Evolutionary conservation across 2,113 vertebrate species (phyloP).

Genomic region (Cromileptes altivelis): DNA sequence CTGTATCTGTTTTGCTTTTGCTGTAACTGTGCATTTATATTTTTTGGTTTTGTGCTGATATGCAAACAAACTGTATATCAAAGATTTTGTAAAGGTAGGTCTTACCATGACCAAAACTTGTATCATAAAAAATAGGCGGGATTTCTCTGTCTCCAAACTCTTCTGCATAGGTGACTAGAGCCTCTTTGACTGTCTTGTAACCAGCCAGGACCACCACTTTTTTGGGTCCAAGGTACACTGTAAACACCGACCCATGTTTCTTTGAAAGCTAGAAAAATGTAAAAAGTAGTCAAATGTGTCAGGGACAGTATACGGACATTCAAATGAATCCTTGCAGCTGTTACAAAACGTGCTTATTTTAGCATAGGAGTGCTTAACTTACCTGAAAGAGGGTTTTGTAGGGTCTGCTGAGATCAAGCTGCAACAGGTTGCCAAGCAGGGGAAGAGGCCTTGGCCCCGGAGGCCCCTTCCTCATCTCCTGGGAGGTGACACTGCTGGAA

Average conservation of each 20-base stretch:
- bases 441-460: constrained; percentile 79
- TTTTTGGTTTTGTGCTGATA: neutral
- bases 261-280: constrained; percentile 84
- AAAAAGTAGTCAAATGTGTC: neutral
- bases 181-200: constrained; percentile 87
- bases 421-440: constrained; percentile 79
- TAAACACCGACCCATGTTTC: constrained; percentile 87
- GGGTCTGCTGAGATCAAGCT: constrained; percentile 75
- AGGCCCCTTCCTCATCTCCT: constrained; percentile 55
- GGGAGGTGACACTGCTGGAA: neutral
- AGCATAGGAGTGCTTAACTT: neutral
- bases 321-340: neutral
- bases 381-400: constrained; percentile 69
- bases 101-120: constrained; percentile 81
- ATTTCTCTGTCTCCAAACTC: constrained; percentile 87
- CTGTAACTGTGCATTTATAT: too few relatives aligned
- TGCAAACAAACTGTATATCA: neutral
- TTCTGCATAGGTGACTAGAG: constrained; percentile 83
- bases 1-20: too few relatives aligned
- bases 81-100: neutral
- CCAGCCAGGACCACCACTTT: constrained; percentile 87
- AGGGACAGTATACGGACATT: neutral
- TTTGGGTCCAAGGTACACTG: constrained; percentile 84
- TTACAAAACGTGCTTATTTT: neutral
- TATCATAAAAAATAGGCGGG: constrained; percentile 79